Percentiles rank a stretch among this genome's conserved stretches.
These are phyloP conservation scores for Notechis scutatus DNA, from an alignment of 2,113 vertebrate species.

Conservation along the genomic window DNA sequence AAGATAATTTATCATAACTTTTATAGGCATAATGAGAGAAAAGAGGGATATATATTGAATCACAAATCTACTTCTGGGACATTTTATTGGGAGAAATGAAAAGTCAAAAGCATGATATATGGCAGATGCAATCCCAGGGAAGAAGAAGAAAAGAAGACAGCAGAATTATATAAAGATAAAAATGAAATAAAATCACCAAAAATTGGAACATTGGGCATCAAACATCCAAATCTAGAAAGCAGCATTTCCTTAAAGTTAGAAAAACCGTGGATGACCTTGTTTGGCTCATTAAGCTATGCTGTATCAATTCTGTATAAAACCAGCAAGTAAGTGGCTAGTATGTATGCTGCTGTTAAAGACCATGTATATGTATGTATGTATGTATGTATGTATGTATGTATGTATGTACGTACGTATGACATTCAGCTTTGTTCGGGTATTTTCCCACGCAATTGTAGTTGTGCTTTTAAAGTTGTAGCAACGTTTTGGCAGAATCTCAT, in stretches of 20 bases:
- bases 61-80: not conserved
- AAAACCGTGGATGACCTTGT: not conserved
- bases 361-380: not conserved
- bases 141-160: not conserved
- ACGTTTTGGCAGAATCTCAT: too few species aligned
- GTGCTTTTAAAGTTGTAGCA: too few species aligned
- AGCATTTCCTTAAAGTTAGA: not conserved
- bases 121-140: not conserved
- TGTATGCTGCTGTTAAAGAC: not conserved
- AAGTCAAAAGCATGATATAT: not conserved
- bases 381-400: too few species aligned
- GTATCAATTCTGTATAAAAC: not conserved
- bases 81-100: not conserved
- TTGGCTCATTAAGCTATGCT: not conserved
- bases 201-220: not conserved
- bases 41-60: not conserved
- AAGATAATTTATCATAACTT: not conserved
- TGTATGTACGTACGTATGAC: too few species aligned
- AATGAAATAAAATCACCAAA: not conserved
- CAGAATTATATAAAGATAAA: not conserved
- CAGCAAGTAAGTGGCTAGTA: not conserved
- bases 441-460: too few species aligned
- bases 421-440: too few species aligned
- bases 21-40: not conserved
- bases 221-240: not conserved